Percentiles rank a stretch among this genome's conserved stretches.
These are phyloP conservation scores for Sciurus vulgaris DNA, from an alignment of 2,797 vertebrate species.

Conservation along the genomic window DNA sequence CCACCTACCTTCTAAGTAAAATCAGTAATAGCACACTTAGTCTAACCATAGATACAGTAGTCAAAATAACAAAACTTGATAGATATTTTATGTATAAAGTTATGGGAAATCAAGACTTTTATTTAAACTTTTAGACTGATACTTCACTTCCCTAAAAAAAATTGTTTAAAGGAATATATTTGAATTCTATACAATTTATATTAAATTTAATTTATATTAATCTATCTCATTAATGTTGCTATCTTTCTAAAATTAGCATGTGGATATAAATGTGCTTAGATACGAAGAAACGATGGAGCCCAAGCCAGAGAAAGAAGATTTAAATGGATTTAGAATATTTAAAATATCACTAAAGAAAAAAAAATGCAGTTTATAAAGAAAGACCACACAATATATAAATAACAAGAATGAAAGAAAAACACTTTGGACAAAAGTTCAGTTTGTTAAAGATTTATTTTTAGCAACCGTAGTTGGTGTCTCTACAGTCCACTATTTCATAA, in stretches of 20 bases:
- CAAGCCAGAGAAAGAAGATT: too few relatives aligned
- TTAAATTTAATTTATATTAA: not conserved
- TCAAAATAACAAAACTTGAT: constrained; percentile 3
- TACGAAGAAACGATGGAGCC: not conserved
- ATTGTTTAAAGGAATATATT: not conserved
- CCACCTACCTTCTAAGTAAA: not conserved
- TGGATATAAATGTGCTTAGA: not conserved
- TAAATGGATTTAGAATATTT: not conserved
- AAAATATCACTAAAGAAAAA: not conserved
- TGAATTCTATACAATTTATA: constrained; percentile 1
- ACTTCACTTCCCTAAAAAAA: not conserved
- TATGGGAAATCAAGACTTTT: not conserved
- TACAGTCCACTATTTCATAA: not conserved
- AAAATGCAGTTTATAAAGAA: not conserved
- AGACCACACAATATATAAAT: not conserved
- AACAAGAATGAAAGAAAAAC: not conserved
- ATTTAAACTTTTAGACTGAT: not conserved
- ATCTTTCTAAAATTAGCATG: not conserved
- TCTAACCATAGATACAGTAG: not conserved
- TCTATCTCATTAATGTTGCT: not conserved
- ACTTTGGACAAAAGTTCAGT: not conserved
- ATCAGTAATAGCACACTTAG: not conserved
- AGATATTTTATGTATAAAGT: not conserved
- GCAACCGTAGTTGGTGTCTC: not conserved
- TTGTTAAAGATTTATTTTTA: not conserved